Evolutionary conservation across 2,797 vertebrate species (phyloP), one percentile per base, ranked within the genome.

Genomic region (Halcyon badia): DNA sequence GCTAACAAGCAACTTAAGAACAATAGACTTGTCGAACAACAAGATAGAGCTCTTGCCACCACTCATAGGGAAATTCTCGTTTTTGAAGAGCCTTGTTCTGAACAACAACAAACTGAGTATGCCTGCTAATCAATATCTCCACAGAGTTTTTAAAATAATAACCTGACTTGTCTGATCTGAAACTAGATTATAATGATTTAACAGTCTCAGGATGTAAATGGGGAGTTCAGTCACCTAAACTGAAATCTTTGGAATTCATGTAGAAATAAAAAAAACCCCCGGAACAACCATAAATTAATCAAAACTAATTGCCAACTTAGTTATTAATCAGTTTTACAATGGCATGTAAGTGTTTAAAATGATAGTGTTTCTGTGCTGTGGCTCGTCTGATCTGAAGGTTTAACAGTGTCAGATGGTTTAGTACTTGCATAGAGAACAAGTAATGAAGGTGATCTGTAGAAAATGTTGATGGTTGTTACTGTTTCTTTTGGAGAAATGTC

Each of bases 11-110:
- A 99, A 99, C 97, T 98, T 99, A 68, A 98, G 99, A 91, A 99
- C 99, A 1, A 99, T 99, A 65, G 99, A 99, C 80, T 98, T 99
- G 95, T 99, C 99, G 0, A 98, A 97, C 89, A 99, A 99, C 97
- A 99, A 99, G 98, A 99, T 99, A 39, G 99, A 99, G 86, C 91
- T 96, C n/a, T 98, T 99, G 61, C 99, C 99, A 21, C 96, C 98
- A 8, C 90, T 98, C 56, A 95, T 99, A n/a, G 99, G 99, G 64
- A 99, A 98, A 97, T 99, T 99, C 96, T 98, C 98, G 58, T 98
- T 98, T 77, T 98, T 99, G 86, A 99, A 98, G 98, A 99, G 99
- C 97, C 98, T 99, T 94, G 98, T 98, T 61, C 97, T 99, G 72
- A 99, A 99, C 98, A 97, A 94, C 97, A 99, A 99, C 98, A 98